Conservation (phyloP, 2,797 vertebrate species). For the Paedocypris micromegethes region DNA sequence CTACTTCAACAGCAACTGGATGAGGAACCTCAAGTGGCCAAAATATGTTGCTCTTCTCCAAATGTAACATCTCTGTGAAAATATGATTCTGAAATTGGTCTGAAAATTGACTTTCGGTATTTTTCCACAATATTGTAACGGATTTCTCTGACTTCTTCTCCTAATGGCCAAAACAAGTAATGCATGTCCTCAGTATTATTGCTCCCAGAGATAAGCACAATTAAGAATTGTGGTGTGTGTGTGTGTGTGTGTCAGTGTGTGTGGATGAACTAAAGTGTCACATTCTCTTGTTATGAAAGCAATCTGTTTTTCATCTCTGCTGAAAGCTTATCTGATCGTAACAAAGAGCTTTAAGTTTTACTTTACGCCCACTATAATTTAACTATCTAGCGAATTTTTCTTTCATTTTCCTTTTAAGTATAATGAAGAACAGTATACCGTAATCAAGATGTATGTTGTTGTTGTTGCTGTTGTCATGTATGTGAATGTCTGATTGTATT, state of each 20-base stretch:
- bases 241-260: slow-evolving; percentile 19
- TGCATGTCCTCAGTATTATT: slow-evolving; percentile 32
- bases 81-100: background rate
- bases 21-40: background rate
- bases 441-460: slow-evolving; percentile 53
- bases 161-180: slow-evolving; percentile 3
- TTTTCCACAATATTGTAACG: slow-evolving; percentile 21
- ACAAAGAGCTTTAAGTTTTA: slow-evolving; percentile 25
- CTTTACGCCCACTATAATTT: background rate
- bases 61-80: slow-evolving; percentile 1
- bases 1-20: slow-evolving; percentile 7
- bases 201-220: slow-evolving; percentile 52
- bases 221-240: slow-evolving; percentile 30
- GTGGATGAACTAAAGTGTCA: slow-evolving; percentile 27
- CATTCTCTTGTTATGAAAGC: background rate
- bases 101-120: background rate
- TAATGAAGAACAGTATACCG: slow-evolving; percentile 28
- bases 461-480: slow-evolving; percentile 56
- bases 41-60: background rate
- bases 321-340: slow-evolving; percentile 12
- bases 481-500: slow-evolving; percentile 64
- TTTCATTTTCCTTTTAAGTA: slow-evolving; percentile 27
- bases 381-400: slow-evolving; percentile 8
- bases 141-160: slow-evolving; percentile 1
- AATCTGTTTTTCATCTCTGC: slow-evolving; percentile 1